These are phyloP conservation scores for Phymanthus crucifer DNA, from an alignment of 92 coral and sea anemone species.

Conservation along the genomic window DNA sequence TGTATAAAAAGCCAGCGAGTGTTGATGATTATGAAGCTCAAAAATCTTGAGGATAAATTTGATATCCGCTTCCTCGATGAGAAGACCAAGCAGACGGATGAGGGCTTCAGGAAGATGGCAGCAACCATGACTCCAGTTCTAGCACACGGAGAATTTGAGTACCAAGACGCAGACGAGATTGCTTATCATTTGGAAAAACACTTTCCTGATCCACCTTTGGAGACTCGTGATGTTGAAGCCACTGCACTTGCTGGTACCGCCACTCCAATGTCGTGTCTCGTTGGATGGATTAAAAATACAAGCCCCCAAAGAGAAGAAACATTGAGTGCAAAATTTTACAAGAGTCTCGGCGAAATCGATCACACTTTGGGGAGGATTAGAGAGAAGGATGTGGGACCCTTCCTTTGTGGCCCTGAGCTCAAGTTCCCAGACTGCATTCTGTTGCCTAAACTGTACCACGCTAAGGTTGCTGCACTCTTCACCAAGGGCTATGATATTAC, in stretches of 20 bases:
- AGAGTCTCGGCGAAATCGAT: slow-evolving; percentile 44
- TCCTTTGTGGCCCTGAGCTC: slow-evolving; percentile 54
- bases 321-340: slow-evolving; percentile 17
- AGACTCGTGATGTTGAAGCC: slow-evolving; percentile 8
- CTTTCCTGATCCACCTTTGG: slow-evolving; percentile 44
- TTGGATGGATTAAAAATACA: slow-evolving; percentile 52
- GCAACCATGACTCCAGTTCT: slow-evolving; percentile 32
- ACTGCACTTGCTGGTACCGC: slow-evolving; percentile 19
- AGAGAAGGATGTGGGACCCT: slow-evolving; percentile 28
- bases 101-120: not conserved
- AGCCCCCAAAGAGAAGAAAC: slow-evolving; percentile 8
- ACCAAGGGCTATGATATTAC: slow-evolving; percentile 18
- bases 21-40: slow-evolving; percentile 50
- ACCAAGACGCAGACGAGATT: slow-evolving; percentile 53
- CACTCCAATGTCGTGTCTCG: slow-evolving; percentile 50
- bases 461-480: slow-evolving; percentile 45
- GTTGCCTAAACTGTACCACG: slow-evolving; percentile 69
- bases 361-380: slow-evolving; percentile 32
- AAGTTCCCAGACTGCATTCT: slow-evolving; percentile 74
- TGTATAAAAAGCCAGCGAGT: slow-evolving; percentile 37
- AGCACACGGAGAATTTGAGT: not conserved
- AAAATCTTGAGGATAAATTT: slow-evolving; percentile 7
- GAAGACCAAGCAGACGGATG: not conserved
- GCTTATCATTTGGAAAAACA: slow-evolving; percentile 53
- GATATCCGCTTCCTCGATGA: not conserved